phyloP scores from a whole-genome alignment of 2,888 invertebrate species.

The Acrobasis repandana region DNA sequence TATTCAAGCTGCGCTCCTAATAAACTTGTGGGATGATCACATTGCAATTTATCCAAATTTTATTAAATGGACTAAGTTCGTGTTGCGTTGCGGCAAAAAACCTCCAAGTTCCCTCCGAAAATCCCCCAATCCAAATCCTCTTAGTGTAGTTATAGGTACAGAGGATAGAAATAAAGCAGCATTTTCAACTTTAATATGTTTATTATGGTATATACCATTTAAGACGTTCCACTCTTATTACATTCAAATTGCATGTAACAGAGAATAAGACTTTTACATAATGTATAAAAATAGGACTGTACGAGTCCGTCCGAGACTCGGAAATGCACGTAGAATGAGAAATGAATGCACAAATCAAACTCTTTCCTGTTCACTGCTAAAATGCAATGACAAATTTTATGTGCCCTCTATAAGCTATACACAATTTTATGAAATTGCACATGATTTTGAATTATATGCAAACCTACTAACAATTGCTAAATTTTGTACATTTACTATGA shows the following conservation, averaged over 20 bases:
- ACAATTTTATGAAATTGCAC: slow-evolving; percentile 71
- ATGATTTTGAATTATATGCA: slow-evolving; percentile 77
- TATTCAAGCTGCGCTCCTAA: too few species aligned
- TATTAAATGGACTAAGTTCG: too few species aligned
- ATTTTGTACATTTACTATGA: slow-evolving; percentile 77
- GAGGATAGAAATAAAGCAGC: slow-evolving; percentile 35
- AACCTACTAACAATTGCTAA: slow-evolving; percentile 71
- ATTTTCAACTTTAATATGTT: slow-evolving; percentile 73
- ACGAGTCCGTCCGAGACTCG: slow-evolving; percentile 68
- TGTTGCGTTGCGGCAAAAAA: too few species aligned
- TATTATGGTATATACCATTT: slow-evolving; percentile 76
- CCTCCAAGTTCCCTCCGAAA: too few species aligned
- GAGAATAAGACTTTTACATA: slow-evolving; percentile 79
- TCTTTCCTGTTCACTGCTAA: slow-evolving; percentile 71
- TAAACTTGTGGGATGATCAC: too few species aligned
- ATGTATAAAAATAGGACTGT: slow-evolving; percentile 83
- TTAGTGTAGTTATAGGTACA: too few species aligned
- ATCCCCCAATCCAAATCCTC: too few species aligned
- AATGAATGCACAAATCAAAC: slow-evolving; percentile 74
- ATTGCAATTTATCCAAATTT: too few species aligned
- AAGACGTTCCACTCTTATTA: slow-evolving; percentile 74
- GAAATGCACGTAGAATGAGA: slow-evolving; percentile 78
- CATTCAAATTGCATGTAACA: slow-evolving; percentile 73
- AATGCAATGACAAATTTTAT: slow-evolving; percentile 76
- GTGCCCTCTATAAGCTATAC: slow-evolving; percentile 66